These are phyloP conservation scores for Emydocephalus ijimae DNA, from an alignment of 2,113 vertebrate species.

Conservation along the genomic window DNA sequence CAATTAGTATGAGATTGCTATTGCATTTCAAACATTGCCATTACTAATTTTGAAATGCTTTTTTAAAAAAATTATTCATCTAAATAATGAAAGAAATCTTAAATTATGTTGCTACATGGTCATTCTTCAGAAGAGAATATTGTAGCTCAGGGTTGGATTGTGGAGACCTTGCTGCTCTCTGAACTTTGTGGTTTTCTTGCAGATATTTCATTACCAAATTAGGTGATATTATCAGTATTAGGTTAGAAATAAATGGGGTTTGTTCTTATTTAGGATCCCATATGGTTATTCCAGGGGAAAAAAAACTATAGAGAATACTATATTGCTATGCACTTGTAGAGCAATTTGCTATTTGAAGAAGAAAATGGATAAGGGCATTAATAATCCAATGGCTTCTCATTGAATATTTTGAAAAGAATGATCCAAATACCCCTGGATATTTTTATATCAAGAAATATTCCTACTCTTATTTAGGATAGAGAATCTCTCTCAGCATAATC, in stretches of 20 bases:
- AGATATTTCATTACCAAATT: neutral
- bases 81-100: neutral
- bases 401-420: neutral
- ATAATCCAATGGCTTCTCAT: neutral
- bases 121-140: neutral
- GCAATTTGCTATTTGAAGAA: neutral
- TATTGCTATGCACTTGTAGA: neutral
- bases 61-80: neutral
- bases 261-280: neutral
- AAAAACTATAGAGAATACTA: neutral
- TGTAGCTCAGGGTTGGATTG: neutral
- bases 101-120: neutral
- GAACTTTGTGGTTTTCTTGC: neutral
- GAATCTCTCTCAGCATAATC: neutral
- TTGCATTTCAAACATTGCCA: neutral
- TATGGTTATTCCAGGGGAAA: neutral
- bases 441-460: neutral
- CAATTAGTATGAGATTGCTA: neutral
- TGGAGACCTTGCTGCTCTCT: neutral
- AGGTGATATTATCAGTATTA: neutral
- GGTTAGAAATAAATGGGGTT: neutral
- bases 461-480: neutral
- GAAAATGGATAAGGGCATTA: neutral
- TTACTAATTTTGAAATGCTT: neutral
- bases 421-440: neutral